A percentile compares a stretch with the other conserved stretches of the same genome.
Conservation (phyloP, 2,797 vertebrate species). For the Ctenochaetus hawaiiensis region DNA sequence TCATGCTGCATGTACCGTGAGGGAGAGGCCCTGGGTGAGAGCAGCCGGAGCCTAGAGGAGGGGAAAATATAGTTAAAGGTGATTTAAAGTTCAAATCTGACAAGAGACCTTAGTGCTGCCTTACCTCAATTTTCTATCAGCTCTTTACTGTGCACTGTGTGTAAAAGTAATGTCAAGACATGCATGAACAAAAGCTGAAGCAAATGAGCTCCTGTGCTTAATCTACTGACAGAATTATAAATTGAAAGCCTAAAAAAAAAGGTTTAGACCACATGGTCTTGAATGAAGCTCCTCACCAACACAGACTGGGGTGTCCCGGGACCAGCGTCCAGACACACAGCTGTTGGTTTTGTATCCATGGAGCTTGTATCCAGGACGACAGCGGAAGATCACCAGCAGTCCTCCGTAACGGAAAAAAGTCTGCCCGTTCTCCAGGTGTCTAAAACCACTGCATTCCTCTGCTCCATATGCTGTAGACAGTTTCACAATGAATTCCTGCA, state of each 20-base stretch:
- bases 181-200: not conserved
- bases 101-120: not conserved
- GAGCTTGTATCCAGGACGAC: constrained; percentile 79
- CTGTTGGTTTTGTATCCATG: constrained; percentile 82
- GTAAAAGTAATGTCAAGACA: not conserved
- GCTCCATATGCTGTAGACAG: constrained; percentile 55
- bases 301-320: constrained; percentile 78
- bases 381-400: constrained; percentile 80
- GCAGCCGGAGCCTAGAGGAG: constrained; percentile 74
- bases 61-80: not conserved
- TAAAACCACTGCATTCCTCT: constrained; percentile 66
- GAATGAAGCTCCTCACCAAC: constrained; percentile 70
- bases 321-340: constrained; percentile 83
- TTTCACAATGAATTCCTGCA: not conserved
- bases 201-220: not conserved
- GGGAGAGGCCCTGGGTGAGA: constrained; percentile 54
- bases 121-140: not conserved
- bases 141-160: not conserved
- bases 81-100: not conserved
- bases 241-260: not conserved
- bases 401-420: constrained; percentile 84
- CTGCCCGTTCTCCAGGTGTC: constrained; percentile 80
- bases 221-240: not conserved
- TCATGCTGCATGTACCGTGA: constrained; percentile 71
- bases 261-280: not conserved